Base-by-base conservation (phyloP, 2,113 vertebrate species). In the Caranx melampygus region DNA sequence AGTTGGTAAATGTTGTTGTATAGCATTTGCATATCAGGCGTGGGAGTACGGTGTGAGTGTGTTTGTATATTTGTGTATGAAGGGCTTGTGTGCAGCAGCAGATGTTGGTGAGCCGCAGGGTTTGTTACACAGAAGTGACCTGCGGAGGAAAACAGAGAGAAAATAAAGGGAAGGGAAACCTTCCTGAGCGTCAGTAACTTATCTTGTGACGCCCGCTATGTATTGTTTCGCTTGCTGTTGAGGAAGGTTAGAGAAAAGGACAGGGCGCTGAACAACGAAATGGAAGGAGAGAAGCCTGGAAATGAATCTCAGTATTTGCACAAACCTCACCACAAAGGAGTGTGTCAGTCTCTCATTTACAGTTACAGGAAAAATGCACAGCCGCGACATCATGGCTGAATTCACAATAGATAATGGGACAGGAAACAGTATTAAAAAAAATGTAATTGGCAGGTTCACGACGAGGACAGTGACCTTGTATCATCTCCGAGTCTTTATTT, bases 121-220 rank as follows among this genome's bases (percentile, higher is more conserved):
- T 69, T 67, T 75, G 75, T 72, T 65, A 45, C 68, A 58, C 14
- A 73, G 72, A 79, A 76, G 54, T 87, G 87, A 91, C 81, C 85
- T 69, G 75, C 0, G 45, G 44, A 89, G 88, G 85, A 90, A 94
- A 91, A 91, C 65, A 73, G 81, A 77, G 40, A 79, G 75, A 87
- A 93, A 87, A 92, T 89, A 90, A 92, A 90, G 73, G 92, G 92
- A 94, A 95, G 92, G 85, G 82, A 93, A 93, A 92, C 89, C 92
- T 94, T 93, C 92, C 94, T 92, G 93, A 93, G 86, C 92, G 92
- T 93, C 92, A 93, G 79, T 44, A 13, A 82, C 89, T 92, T 85
- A 91, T 92, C 93, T 91, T 85, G 94, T 93, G 93, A 94, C 77
- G 92, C 88, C 86, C 86, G 90, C 87, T 81, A 72, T 72, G 85